These are phyloP conservation scores for Iguana delicatissima DNA, from an alignment of 2,797 vertebrate species.

Conservation along the genomic window DNA sequence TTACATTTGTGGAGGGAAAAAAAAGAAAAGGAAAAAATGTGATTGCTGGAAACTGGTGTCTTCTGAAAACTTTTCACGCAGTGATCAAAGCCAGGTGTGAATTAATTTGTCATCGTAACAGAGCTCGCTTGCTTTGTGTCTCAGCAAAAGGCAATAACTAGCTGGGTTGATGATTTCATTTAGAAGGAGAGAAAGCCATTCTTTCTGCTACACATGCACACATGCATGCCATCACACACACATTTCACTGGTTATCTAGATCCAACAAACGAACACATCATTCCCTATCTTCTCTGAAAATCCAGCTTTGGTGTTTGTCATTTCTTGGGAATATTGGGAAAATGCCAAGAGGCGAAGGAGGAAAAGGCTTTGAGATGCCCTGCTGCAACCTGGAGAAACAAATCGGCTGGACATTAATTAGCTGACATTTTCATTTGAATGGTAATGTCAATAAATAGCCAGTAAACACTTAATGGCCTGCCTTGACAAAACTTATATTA, in stretches of 20 bases:
- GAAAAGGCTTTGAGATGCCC: slow-evolving; percentile 81
- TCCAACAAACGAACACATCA: slow-evolving; percentile 85
- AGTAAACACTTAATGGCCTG: slow-evolving; percentile 72
- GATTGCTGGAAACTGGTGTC: slow-evolving; percentile 79
- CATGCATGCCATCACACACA: neutral
- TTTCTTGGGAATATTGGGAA: slow-evolving; percentile 82
- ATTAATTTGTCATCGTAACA: slow-evolving; percentile 85
- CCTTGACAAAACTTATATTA: slow-evolving; percentile 66
- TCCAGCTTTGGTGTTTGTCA: slow-evolving; percentile 74
- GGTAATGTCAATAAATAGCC: slow-evolving; percentile 77
- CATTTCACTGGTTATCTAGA: slow-evolving; percentile 80
- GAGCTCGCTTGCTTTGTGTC: slow-evolving; percentile 76
- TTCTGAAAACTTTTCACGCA: slow-evolving; percentile 80
- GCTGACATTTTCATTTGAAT: slow-evolving; percentile 77
- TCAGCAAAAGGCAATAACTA: slow-evolving; percentile 80
- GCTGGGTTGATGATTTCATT: slow-evolving; percentile 84
- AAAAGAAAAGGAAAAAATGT: slow-evolving; percentile 53
- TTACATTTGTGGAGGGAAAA: slow-evolving; percentile 59
- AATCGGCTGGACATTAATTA: slow-evolving; percentile 82
- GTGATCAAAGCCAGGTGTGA: slow-evolving; percentile 84
- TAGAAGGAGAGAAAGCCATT: slow-evolving; percentile 81
- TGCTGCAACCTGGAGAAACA: slow-evolving; percentile 78
- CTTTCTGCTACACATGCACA: slow-evolving; percentile 65
- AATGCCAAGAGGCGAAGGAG: slow-evolving; percentile 79
- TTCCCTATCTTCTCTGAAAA: slow-evolving; percentile 83